phyloP scores from a whole-genome alignment of 1,140 invertebrate species.

The Helicoverpa armigera region DNA sequence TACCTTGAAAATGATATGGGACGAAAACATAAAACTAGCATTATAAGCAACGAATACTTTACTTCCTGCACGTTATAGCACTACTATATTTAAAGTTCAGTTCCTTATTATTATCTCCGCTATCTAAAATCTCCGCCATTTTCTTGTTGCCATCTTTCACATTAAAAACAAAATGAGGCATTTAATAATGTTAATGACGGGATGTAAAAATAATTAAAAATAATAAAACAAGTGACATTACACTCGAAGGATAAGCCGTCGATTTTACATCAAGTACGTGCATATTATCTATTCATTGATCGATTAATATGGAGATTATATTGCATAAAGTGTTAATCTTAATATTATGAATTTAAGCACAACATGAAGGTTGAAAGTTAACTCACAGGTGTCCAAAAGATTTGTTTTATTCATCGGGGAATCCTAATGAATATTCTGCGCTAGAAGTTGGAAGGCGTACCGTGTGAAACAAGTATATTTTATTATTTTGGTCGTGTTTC shows the following conservation, averaged over 20 bases:
- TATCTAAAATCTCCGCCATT: conserved; percentile 12
- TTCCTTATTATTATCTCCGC: conserved; percentile 13
- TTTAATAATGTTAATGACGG: conserved; percentile 4
- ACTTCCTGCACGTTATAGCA: background rate
- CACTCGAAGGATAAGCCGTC: conserved; percentile 7
- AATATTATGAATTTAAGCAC: background rate
- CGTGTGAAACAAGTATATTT: too few species aligned
- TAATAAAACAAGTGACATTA: conserved; percentile 12
- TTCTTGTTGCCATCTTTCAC: conserved; percentile 3
- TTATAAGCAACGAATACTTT: conserved; percentile 1
- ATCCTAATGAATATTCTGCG: too few species aligned
- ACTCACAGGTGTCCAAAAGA: background rate
- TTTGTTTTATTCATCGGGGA: too few species aligned
- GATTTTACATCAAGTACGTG: conserved; percentile 10
- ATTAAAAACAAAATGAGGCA: conserved; percentile 12
- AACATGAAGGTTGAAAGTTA: background rate
- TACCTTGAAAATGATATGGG: too few species aligned
- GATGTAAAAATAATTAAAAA: conserved; percentile 18
- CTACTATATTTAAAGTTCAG: conserved; percentile 8
- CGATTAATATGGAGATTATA: conserved; percentile 7
- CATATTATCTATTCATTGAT: conserved; percentile 18
- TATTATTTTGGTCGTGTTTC: too few species aligned
- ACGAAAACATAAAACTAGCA: too few species aligned
- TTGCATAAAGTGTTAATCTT: background rate
- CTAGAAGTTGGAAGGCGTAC: too few species aligned